Percentiles rank a stretch among this genome's conserved stretches.
phyloP scores from a whole-genome alignment of 1,140 invertebrate genomes.

The Planococcus citri region DNA sequence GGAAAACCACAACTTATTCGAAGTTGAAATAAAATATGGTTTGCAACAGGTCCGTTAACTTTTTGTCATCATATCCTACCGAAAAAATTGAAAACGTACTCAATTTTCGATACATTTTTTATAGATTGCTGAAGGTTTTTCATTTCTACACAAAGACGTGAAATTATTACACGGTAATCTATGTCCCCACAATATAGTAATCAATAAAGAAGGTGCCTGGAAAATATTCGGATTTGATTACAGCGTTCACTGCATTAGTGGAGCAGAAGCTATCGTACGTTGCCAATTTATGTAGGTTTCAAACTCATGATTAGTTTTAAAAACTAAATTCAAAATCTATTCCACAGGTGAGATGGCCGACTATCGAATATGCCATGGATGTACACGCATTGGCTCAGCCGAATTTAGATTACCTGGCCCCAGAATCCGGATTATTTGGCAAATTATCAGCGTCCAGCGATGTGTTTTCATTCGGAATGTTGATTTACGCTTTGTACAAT shows the following conservation, averaged over 20 bases:
- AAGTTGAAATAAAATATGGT: slow-evolving; percentile 93
- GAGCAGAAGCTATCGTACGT: slow-evolving; percentile 20
- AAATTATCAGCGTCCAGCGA: slow-evolving; percentile 51
- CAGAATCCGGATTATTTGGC: background rate
- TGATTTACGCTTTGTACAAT: slow-evolving; percentile 65
- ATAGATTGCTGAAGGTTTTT: slow-evolving; percentile 74
- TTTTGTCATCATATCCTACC: no score
- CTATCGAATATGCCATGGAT: slow-evolving; percentile 61
- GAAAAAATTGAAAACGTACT: slow-evolving; percentile 27
- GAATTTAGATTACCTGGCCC: slow-evolving; percentile 58
- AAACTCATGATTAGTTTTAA: background rate
- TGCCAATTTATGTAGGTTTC: background rate
- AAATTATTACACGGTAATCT: slow-evolving; percentile 87
- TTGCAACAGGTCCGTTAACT: slow-evolving; percentile 56
- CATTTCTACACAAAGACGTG: slow-evolving; percentile 85
- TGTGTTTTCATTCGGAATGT: slow-evolving; percentile 76
- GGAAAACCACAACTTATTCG: slow-evolving; percentile 64
- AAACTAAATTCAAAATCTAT: slow-evolving; percentile 15
- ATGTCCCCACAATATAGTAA: slow-evolving; percentile 78
- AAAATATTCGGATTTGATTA: slow-evolving; percentile 96
- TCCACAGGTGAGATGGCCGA: slow-evolving; percentile 55
- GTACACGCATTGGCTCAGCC: slow-evolving; percentile 63
- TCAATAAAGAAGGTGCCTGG: slow-evolving; percentile 89
- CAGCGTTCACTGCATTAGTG: slow-evolving; percentile 35
- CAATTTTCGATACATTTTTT: slow-evolving; percentile 24